Evolutionary conservation across 2,888 invertebrate genomes (phyloP).

Genomic region (Agriopis aurantiaria): DNA sequence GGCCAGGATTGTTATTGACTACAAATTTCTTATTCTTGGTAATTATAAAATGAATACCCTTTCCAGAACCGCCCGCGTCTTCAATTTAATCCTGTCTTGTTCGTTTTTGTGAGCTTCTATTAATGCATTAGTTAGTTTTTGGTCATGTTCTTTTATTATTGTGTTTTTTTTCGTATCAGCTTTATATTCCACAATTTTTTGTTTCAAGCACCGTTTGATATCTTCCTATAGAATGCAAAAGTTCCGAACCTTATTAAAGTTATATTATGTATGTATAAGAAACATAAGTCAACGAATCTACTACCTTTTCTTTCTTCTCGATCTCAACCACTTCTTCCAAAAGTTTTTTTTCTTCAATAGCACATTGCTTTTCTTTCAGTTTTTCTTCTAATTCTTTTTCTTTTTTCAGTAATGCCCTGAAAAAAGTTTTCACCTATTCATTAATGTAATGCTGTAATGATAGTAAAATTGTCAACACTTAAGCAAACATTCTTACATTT

Average conservation of each 20-base stretch:
- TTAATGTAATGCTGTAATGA: not conserved
- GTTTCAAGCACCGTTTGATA: conserved; percentile 44
- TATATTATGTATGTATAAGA: not conserved
- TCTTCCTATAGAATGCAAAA: conserved; percentile 46
- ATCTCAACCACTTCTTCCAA: conserved; percentile 50
- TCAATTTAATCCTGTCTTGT: conserved; percentile 52
- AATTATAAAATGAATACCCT: conserved; percentile 47
- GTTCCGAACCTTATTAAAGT: not conserved
- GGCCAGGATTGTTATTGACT: too few species aligned
- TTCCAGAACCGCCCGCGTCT: conserved; percentile 50
- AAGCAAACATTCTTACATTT: conserved; percentile 54
- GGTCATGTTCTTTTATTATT: conserved; percentile 45
- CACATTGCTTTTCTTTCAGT: conserved; percentile 46
- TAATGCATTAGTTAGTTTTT: conserved; percentile 49
- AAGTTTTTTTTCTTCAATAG: conserved; percentile 48
- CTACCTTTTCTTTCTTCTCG: conserved; percentile 50
- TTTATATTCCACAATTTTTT: conserved; percentile 50
- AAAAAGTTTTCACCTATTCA: conserved; percentile 18
- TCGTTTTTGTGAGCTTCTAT: conserved; percentile 52
- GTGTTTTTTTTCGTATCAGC: conserved; percentile 47
- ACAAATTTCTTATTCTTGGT: too few species aligned
- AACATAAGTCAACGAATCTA: not conserved
- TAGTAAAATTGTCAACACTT: not conserved
- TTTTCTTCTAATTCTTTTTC: conserved; percentile 43
- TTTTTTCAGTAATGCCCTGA: conserved; percentile 48